These are phyloP conservation scores for Moxostoma hubbsi DNA, from an alignment of 2,797 vertebrate genomes.

Conservation along the genomic window DNA sequence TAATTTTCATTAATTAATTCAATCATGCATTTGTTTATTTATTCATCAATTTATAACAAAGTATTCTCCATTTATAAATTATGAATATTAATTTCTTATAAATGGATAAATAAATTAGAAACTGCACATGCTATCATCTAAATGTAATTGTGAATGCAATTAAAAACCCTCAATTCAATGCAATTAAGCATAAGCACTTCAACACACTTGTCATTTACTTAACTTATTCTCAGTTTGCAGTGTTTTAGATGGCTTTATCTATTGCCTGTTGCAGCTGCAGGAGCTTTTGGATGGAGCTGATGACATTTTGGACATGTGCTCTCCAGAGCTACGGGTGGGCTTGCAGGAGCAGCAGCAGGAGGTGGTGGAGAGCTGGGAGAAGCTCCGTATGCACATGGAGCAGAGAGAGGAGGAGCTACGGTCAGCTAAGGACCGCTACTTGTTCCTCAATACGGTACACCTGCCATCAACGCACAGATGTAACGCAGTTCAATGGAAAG, in stretches of 20 bases:
- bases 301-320: slow-evolving; percentile 68
- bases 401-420: slow-evolving; percentile 76
- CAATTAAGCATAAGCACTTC: neutral
- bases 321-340: slow-evolving; percentile 63
- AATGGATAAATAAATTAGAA: too few relatives aligned
- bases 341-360: slow-evolving; percentile 80
- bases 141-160: too few relatives aligned
- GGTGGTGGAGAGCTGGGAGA: slow-evolving; percentile 82
- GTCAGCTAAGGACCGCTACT: slow-evolving; percentile 69
- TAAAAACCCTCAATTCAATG: neutral
- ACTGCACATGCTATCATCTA: too few relatives aligned
- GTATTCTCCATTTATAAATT: too few relatives aligned
- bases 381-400: slow-evolving; percentile 73
- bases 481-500: too few relatives aligned
- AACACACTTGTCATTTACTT: neutral
- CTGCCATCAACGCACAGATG: neutral
- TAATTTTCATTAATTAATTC: neutral
- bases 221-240: neutral
- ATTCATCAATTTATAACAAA: neutral
- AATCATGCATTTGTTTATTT: neutral
- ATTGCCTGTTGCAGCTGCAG: slow-evolving; percentile 77
- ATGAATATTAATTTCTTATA: too few relatives aligned
- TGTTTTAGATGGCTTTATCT: slow-evolving; percentile 10
- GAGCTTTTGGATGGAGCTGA: slow-evolving; percentile 77
- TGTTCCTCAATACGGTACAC: slow-evolving; percentile 79